Evolutionary conservation across 2,113 vertebrate species (phyloP).

Genomic region (Macroglossus sobrinus): DNA sequence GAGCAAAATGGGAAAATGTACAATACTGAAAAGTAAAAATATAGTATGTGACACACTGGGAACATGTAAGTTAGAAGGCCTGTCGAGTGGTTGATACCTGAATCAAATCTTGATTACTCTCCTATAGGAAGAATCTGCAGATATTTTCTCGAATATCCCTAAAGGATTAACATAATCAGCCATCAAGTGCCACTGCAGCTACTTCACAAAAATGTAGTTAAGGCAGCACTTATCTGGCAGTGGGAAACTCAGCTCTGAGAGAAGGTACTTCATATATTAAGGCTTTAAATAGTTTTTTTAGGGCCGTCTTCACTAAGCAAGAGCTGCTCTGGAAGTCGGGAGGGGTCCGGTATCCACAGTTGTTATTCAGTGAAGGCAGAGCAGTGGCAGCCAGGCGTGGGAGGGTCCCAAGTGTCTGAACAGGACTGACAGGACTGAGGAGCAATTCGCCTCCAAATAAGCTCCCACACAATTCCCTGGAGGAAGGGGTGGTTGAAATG

Average conservation of each 20-base stretch:
- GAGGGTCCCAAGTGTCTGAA: neutral
- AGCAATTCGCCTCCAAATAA: neutral
- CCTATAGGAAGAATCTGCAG: constrained; percentile 56
- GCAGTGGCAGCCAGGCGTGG: neutral
- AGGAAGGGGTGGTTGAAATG: neutral
- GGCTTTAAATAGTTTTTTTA: constrained; percentile 71
- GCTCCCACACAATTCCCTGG: neutral
- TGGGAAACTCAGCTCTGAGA: constrained; percentile 62
- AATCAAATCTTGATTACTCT: constrained; percentile 55
- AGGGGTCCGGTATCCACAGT: neutral
- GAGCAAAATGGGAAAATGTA: constrained; percentile 9
- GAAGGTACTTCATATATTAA: constrained; percentile 64
- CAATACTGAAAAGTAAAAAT: constrained; percentile 59
- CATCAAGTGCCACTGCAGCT: constrained; percentile 59
- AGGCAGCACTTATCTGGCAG: constrained; percentile 69
- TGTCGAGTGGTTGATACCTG: constrained; percentile 34
- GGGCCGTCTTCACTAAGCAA: constrained; percentile 64
- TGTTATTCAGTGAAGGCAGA: neutral
- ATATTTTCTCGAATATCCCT: constrained; percentile 65
- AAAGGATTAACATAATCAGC: constrained; percentile 70
- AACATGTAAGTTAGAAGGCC: constrained; percentile 3
- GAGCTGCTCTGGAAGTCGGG: constrained; percentile 31
- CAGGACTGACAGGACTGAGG: neutral
- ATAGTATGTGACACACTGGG: constrained; percentile 47
- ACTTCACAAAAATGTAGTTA: constrained; percentile 67